Base-by-base conservation (phyloP, 2,888 invertebrate genomes). In the Nomada ferruginata region DNA sequence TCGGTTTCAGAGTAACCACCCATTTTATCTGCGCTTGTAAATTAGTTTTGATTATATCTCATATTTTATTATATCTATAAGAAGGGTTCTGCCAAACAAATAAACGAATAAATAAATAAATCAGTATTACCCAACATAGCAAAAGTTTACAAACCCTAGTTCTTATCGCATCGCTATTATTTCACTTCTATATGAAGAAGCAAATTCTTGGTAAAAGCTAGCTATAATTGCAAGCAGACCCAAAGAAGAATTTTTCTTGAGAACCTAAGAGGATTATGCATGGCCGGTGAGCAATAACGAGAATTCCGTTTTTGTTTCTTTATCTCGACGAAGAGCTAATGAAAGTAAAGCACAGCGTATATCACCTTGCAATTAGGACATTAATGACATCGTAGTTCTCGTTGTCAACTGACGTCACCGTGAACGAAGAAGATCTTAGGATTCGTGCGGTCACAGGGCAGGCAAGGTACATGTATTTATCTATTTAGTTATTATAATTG, bases 401-500 rank as follows among this genome's bases (percentile, higher is more conserved):
- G 23, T 63, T 71, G 55, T 4, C 29, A 3, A 2, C 23, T 52
- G 63, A 64, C 64, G 23, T 72, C 55, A 72, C 7, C 15, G 47
- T 1, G 36, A 15, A n/a, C 9, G 11, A 13, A 47, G n/a, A 42
- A 29, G 53, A 53, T 26, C n/a, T 23, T 36, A 11, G 15, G 13
- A 18, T 42, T 44, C 50, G 44, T 11, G 20, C 2, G 64, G 50
- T 55, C 53, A 4, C 29, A 5, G 11, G 52, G 23, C 15, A 20
- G 36, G 23, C 18, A 50, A 50, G 50, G 15, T 50, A 15, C 3
- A 50, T 5, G 55, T 47, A 5, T 36, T 74, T 74, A 74, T 77
- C 64, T 65, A n/a, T 65, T 65, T 52, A 20, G 7, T 50, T 65
- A 36, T 36, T 36, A 36, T 65, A 64, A 73, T 64, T 57, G 72